A percentile compares a stretch with the other conserved stretches of the same genome.
Evolutionary conservation across 1,140 invertebrate species (phyloP).

Genomic region (Meteorus sp.): DNA sequence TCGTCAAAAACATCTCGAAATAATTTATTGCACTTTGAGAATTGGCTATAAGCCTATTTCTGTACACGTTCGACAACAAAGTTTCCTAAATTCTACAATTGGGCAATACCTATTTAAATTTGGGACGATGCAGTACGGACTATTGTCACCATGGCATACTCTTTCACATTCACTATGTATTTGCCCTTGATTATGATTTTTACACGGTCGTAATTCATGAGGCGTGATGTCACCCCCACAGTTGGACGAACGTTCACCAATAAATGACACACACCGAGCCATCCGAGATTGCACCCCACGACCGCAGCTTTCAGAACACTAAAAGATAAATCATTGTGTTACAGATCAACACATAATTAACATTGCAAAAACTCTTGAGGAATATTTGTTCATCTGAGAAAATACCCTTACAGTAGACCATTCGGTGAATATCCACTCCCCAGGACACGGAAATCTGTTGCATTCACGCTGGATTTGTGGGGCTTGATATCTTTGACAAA

Average conservation of each 20-base stretch:
- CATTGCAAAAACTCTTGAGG: too few relatives aligned
- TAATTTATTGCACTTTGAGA: too few relatives aligned
- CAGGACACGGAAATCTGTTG: constrained; percentile 63
- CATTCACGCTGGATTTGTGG: constrained; percentile 63
- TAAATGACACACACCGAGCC: constrained; percentile 66
- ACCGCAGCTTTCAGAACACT: constrained; percentile 82
- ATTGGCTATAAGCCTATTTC: too few relatives aligned
- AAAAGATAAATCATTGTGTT: constrained; percentile 31
- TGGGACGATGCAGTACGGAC: constrained; percentile 53
- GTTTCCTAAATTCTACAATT: constrained; percentile 59
- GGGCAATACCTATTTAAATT: constrained; percentile 61
- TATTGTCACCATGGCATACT: constrained; percentile 53
- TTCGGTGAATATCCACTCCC: constrained; percentile 67
- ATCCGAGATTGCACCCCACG: constrained; percentile 67
- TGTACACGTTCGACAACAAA: constrained; percentile 56
- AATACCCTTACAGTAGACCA: constrained; percentile 69
- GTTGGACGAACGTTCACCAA: constrained; percentile 56
- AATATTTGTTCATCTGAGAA: background rate
- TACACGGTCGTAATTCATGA: constrained; percentile 50
- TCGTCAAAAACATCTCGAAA: too few relatives aligned
- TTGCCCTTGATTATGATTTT: constrained; percentile 37
- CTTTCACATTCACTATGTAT: constrained; percentile 34
- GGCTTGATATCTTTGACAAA: constrained; percentile 54
- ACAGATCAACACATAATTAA: too few relatives aligned
- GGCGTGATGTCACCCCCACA: constrained; percentile 53